phyloP scores from a whole-genome alignment of 2,113 vertebrate species.

The Tricholaema leucomelas region DNA sequence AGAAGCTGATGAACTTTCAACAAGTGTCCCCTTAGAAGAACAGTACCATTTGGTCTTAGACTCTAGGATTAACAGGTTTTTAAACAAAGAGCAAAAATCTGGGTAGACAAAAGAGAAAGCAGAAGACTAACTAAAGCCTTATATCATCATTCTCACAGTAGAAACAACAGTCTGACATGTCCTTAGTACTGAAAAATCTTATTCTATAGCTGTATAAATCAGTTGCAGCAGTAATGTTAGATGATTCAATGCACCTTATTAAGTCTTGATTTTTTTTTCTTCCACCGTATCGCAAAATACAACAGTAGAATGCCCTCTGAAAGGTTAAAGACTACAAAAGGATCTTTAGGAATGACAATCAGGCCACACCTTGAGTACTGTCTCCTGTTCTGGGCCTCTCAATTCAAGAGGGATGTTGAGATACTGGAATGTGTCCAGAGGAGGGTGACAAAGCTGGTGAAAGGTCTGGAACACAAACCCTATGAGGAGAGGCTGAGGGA shows the following conservation, averaged over 20 bases:
- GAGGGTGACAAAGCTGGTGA: no score
- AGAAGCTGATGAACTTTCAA: background rate
- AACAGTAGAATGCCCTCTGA: background rate
- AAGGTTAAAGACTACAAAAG: background rate
- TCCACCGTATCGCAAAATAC: background rate
- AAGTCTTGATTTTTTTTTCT: background rate
- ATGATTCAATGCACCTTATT: background rate
- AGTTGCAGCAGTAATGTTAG: background rate
- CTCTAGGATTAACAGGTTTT: background rate
- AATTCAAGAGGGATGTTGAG: no score
- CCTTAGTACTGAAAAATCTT: background rate
- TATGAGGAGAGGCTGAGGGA: no score
- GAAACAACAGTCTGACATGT: background rate
- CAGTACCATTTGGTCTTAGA: background rate
- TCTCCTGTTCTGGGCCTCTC: no score
- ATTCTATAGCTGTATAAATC: background rate
- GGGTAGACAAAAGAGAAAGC: background rate
- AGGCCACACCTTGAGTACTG: no score
- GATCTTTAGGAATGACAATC: background rate
- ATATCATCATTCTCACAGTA: background rate
- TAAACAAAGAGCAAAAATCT: background rate
- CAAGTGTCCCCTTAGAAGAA: background rate
- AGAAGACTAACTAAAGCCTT: background rate
- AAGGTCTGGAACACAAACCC: no score
- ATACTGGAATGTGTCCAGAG: no score